phyloP scores from a whole-genome alignment of 92 coral and sea anemone species.

The Diadumene lineata region DNA sequence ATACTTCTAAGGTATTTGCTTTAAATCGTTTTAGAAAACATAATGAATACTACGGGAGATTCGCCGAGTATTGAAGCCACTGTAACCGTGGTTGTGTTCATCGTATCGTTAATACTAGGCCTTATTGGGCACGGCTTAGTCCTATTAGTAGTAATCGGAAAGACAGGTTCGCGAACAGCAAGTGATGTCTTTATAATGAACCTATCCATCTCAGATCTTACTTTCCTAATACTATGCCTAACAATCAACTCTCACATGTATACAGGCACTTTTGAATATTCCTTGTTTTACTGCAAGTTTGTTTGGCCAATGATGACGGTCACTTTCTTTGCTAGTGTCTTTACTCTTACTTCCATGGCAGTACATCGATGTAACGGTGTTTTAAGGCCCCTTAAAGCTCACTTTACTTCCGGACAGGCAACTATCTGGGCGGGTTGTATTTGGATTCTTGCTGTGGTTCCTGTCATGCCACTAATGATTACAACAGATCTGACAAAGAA shows the following conservation, averaged over 20 bases:
- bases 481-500: constrained; percentile 21
- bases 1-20: too few species aligned
- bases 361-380: constrained; percentile 52
- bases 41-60: not conserved
- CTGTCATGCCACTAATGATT: constrained; percentile 44
- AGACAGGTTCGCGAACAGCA: constrained; percentile 36
- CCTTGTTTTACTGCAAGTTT: constrained; percentile 37
- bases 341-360: constrained; percentile 55
- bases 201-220: constrained; percentile 43
- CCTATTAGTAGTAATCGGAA: constrained; percentile 47
- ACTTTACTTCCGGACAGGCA: constrained; percentile 37
- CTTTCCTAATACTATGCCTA: constrained; percentile 44
- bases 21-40: not conserved
- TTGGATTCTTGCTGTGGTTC: constrained; percentile 50
- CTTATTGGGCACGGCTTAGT: constrained; percentile 51
- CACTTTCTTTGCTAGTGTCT: constrained; percentile 42
- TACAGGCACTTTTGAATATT: constrained; percentile 27
- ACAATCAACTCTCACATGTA: constrained; percentile 25
- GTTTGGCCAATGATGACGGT: constrained; percentile 48
- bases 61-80: constrained; percentile 1
- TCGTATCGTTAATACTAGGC: constrained; percentile 33
- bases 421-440: constrained; percentile 39
- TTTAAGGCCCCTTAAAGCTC: constrained; percentile 40
- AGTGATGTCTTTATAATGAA: constrained; percentile 56
- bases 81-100: constrained; percentile 15